Evolutionary conservation across 1,140 invertebrate species (phyloP).

Genomic region (Idris sp.): DNA sequence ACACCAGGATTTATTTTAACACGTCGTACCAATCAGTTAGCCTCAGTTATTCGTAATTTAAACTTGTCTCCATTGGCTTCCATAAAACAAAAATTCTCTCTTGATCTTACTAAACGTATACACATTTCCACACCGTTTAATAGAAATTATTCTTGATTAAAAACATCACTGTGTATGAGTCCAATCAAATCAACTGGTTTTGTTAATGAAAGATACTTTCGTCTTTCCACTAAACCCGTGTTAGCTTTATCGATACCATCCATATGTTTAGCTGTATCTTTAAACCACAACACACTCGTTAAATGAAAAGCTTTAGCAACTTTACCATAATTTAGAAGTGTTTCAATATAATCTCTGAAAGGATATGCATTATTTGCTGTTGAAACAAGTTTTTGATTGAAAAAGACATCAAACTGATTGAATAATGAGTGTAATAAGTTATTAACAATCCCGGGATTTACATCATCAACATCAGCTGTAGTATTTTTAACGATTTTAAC

Average conservation of each 20-base stretch:
- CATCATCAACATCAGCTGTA: background rate
- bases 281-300: constrained; percentile 23
- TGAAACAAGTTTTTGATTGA: constrained; percentile 15
- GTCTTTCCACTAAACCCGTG: too few species aligned
- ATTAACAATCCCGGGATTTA: background rate
- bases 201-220: too few species aligned
- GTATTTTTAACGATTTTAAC: background rate
- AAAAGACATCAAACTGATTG: constrained; percentile 11
- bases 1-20: background rate
- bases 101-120: background rate
- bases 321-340: constrained; percentile 1
- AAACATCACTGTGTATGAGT: background rate
- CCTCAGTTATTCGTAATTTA: background rate
- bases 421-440: constrained; percentile 10
- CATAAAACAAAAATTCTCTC: background rate
- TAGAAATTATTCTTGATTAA: background rate
- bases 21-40: background rate
- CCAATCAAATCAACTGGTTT: constrained; percentile 4
- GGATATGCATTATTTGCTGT: background rate
- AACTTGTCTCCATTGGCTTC: background rate
- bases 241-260: too few species aligned
- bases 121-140: constrained; percentile 1
- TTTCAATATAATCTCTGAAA: constrained; percentile 40
- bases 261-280: background rate
- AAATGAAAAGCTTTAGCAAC: constrained; percentile 36